phyloP scores from a whole-genome alignment of 2,113 vertebrate genomes.

The Prinia subflava region DNA sequence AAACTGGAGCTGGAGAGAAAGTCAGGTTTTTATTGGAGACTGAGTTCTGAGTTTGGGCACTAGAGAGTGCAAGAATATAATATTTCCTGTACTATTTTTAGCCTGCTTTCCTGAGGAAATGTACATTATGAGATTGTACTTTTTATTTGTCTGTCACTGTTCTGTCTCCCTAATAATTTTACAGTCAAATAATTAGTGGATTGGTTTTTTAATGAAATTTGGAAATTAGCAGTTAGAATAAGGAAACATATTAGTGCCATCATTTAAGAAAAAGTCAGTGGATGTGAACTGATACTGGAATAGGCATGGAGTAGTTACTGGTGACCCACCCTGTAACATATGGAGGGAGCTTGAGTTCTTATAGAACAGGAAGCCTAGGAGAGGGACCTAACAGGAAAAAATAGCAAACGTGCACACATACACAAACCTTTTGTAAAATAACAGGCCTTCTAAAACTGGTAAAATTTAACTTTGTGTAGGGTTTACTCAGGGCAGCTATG shows the following conservation, averaged over 20 bases:
- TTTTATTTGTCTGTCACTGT: not conserved
- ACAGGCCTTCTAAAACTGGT: not conserved
- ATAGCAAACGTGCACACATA: not conserved
- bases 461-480: not conserved
- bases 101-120: not conserved
- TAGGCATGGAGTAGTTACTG: not conserved
- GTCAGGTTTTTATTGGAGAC: not conserved
- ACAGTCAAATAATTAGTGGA: not conserved
- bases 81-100: conserved; percentile 15
- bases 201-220: not conserved
- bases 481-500: not conserved
- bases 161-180: not conserved
- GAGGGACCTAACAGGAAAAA: not conserved
- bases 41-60: conserved; percentile 1
- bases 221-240: not conserved
- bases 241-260: not conserved
- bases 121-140: not conserved
- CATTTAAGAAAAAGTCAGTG: not conserved
- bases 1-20: conserved; percentile 24
- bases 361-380: not conserved
- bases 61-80: conserved; percentile 15
- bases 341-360: not conserved
- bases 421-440: not conserved
- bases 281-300: not conserved
- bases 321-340: not conserved